Conservation (phyloP, 2,113 vertebrate species). For the Buteo buteo region DNA sequence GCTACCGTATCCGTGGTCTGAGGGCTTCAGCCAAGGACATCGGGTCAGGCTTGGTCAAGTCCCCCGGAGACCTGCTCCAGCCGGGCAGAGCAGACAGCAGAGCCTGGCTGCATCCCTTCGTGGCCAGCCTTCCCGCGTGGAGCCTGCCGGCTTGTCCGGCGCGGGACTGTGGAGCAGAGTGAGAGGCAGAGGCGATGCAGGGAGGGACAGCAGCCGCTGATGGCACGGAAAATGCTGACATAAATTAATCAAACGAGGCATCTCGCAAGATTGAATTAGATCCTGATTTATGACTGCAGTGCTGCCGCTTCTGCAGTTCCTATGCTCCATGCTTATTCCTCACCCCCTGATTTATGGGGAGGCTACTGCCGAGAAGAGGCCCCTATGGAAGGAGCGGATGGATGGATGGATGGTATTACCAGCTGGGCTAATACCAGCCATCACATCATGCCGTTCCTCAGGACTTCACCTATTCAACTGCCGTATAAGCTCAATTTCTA, state of each 20-base stretch:
- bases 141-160: neutral
- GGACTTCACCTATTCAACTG: neutral
- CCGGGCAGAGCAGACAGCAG: neutral
- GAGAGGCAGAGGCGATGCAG: neutral
- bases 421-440: neutral
- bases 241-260: slow-evolving; percentile 79
- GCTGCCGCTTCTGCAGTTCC: slow-evolving; percentile 45
- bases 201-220: slow-evolving; percentile 20
- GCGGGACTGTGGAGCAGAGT: neutral
- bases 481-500: neutral
- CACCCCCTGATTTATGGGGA: slow-evolving; percentile 71
- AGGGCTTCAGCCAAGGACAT: neutral
- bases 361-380: neutral
- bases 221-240: slow-evolving; percentile 64
- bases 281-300: slow-evolving; percentile 76
- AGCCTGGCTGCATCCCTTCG: neutral
- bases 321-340: slow-evolving; percentile 25
- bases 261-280: slow-evolving; percentile 77
- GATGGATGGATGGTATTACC: neutral
- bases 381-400: neutral
- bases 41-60: neutral
- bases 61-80: neutral
- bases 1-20: neutral
- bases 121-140: neutral
- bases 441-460: neutral